Conservation (phyloP, 2,888 invertebrate genomes). For the Eupithecia inturbata region DNA sequence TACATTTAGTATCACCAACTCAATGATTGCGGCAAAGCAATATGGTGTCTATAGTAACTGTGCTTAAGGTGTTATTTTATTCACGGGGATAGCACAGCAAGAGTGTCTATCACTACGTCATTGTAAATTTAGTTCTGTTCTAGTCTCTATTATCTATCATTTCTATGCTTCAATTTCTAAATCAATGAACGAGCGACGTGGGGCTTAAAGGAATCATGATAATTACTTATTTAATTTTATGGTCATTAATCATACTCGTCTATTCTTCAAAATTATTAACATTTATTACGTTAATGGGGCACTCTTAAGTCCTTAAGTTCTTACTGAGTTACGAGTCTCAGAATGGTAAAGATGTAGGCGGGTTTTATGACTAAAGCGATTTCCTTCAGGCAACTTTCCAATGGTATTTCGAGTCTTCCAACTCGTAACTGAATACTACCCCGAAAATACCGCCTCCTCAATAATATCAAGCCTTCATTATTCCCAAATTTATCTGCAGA, state of each 20-base stretch:
- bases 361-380: constrained; percentile 17
- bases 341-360: background rate
- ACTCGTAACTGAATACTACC: constrained; percentile 10
- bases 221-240: background rate
- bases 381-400: constrained; percentile 15
- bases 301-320: background rate
- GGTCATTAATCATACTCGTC: background rate
- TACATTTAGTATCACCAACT: background rate
- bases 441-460: constrained; percentile 18
- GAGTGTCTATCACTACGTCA: background rate
- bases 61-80: background rate
- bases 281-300: background rate
- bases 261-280: background rate
- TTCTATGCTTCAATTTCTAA: background rate
- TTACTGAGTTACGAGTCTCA: background rate
- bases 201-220: background rate
- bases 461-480: constrained; percentile 27
- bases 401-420: background rate
- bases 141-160: background rate
- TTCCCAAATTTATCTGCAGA: constrained; percentile 41
- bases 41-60: background rate
- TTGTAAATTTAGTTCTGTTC: constrained; percentile 1
- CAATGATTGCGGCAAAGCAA: background rate
- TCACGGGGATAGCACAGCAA: background rate
- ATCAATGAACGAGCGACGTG: background rate